Evolutionary conservation across 1,140 invertebrate species (phyloP).

Genomic region (Apis cerana): DNA sequence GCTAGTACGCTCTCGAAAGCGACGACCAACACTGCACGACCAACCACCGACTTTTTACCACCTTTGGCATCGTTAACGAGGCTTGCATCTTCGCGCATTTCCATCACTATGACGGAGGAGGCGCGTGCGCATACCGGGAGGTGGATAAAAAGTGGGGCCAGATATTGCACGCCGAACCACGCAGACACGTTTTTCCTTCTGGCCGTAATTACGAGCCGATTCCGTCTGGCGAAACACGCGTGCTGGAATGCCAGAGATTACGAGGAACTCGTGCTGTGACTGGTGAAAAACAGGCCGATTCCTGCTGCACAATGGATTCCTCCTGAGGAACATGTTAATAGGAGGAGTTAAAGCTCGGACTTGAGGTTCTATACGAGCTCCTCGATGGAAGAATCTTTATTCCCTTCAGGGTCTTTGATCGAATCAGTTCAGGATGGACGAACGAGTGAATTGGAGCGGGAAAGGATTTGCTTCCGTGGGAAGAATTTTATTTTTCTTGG

Average conservation of each 20-base stretch:
- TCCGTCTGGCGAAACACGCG: conserved; percentile 45
- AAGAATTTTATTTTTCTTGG: too few species aligned
- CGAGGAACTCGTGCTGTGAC: neutral
- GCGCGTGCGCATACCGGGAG: conserved; percentile 9
- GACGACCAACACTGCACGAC: neutral
- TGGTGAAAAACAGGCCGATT: neutral
- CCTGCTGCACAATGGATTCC: neutral
- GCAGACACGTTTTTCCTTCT: conserved; percentile 38
- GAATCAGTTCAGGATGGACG: neutral
- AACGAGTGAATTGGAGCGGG: neutral
- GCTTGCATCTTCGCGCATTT: neutral
- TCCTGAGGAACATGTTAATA: conserved; percentile 9
- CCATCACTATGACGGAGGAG: neutral
- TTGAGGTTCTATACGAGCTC: neutral
- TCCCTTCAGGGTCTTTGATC: neutral
- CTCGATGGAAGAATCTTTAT: neutral
- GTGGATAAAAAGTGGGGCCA: conserved; percentile 36
- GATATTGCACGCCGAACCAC: conserved; percentile 43
- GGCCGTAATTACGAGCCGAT: conserved; percentile 43
- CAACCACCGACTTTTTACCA: neutral
- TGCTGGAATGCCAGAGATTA: conserved; percentile 29
- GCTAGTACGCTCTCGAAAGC: neutral
- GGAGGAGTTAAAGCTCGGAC: neutral
- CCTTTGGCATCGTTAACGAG: neutral
- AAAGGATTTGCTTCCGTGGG: neutral